Percentiles rank a stretch among this genome's conserved stretches.
These are phyloP conservation scores for Craterocephalus amniculus DNA, from an alignment of 2,797 vertebrate genomes.

Conservation along the genomic window DNA sequence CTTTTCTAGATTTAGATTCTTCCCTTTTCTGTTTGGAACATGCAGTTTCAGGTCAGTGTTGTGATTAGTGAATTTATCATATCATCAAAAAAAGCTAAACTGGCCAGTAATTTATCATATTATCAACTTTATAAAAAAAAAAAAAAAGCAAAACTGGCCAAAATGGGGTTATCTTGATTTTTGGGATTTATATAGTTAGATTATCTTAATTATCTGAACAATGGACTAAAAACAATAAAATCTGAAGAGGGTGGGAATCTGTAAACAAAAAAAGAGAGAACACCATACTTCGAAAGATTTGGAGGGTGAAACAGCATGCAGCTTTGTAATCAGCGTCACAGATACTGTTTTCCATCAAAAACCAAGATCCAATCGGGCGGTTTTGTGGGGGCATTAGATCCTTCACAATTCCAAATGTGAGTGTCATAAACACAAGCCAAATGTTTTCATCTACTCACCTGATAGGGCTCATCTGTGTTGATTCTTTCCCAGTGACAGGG, in stretches of 20 bases:
- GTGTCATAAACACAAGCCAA: background rate
- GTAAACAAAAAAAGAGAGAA: background rate
- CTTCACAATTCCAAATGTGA: background rate
- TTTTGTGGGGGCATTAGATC: background rate
- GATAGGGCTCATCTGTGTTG: conserved; percentile 91
- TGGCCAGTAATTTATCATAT: no score
- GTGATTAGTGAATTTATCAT: background rate
- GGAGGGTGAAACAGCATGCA: background rate
- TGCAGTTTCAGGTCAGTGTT: background rate
- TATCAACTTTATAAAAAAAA: no score
- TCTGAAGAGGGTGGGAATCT: no score
- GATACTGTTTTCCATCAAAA: background rate
- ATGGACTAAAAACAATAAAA: no score
- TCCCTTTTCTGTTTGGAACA: background rate
- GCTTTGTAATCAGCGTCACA: background rate
- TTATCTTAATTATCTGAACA: background rate
- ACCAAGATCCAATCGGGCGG: background rate
- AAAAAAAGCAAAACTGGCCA: no score
- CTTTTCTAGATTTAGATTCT: background rate
- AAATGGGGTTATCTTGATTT: background rate
- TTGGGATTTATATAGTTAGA: background rate
- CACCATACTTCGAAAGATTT: no score
- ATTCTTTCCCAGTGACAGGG: conserved; percentile 97
- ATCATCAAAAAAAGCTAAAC: no score
- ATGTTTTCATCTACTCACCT: conserved; percentile 77